phyloP scores from a whole-genome alignment of 2,888 invertebrate species.

The Psococerastis gibbosa region DNA sequence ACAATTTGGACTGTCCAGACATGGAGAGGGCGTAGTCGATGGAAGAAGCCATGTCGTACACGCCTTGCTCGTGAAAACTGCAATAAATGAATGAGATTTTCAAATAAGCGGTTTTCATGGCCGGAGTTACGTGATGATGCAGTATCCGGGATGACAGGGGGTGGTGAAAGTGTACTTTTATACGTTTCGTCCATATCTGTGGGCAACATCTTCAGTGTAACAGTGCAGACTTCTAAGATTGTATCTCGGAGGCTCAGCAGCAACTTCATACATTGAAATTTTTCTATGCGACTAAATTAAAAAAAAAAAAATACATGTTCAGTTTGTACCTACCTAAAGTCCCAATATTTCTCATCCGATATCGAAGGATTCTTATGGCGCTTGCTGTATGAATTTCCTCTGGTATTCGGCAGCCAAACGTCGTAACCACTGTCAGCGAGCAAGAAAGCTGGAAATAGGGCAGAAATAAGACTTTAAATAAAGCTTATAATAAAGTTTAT shows the following conservation, averaged over 20 bases:
- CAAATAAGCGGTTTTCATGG: no score
- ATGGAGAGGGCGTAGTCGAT: constrained; percentile 5
- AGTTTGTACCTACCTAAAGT: constrained; percentile 1
- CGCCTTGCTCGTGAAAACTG: neutral
- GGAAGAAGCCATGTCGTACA: neutral
- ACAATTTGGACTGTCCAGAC: constrained; percentile 26
- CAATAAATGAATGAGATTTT: neutral
- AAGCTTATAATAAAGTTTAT: no score
- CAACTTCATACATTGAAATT: no score
- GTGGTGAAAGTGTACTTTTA: no score
- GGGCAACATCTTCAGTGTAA: no score
- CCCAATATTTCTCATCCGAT: neutral
- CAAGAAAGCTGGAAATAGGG: constrained; percentile 1
- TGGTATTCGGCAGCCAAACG: constrained; percentile 1
- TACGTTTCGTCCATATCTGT: no score
- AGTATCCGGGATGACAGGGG: no score
- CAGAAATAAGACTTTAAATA: neutral
- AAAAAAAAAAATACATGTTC: no score
- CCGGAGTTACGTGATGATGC: no score
- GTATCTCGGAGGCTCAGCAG: no score
- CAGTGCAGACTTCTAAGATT: no score
- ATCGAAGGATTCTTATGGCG: neutral
- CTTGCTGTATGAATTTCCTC: neutral
- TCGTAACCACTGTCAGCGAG: constrained; percentile 4
- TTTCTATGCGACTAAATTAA: no score